These are phyloP conservation scores for Acanthosepion esculentum DNA, from an alignment of 2,888 invertebrate species.

Conservation along the genomic window DNA sequence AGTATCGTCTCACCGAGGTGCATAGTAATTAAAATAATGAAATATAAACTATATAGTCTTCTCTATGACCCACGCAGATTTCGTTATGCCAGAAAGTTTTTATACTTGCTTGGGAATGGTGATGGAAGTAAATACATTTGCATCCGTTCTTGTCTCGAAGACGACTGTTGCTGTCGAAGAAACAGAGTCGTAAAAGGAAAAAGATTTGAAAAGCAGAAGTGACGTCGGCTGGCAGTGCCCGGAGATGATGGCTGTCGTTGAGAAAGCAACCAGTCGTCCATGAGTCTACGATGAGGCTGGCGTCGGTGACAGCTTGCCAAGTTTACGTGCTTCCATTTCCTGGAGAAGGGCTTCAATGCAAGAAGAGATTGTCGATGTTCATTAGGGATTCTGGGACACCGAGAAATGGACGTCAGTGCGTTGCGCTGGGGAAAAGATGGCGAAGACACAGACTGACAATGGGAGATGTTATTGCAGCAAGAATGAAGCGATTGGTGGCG, in stretches of 20 bases:
- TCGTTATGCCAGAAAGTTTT: too few relatives aligned
- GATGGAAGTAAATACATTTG: not conserved
- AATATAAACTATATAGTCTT: too few relatives aligned
- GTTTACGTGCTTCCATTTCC: not conserved
- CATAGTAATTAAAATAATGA: too few relatives aligned
- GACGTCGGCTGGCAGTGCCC: not conserved
- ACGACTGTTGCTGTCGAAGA: not conserved
- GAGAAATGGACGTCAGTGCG: not conserved
- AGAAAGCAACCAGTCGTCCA: not conserved
- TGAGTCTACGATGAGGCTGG: not conserved
- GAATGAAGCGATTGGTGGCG: not conserved
- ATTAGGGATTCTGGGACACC: slow-evolving; percentile 3
- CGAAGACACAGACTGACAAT: not conserved
- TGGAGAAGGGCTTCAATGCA: not conserved
- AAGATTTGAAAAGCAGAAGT: not conserved
- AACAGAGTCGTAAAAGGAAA: not conserved
- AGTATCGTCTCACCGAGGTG: too few relatives aligned
- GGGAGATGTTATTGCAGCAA: not conserved
- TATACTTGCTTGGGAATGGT: not conserved
- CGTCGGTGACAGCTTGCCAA: not conserved
- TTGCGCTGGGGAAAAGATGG: not conserved
- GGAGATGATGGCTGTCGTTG: not conserved
- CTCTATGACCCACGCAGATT: too few relatives aligned
- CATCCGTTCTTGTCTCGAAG: not conserved
- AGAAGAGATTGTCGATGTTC: not conserved